Conservation (phyloP, 2,113 vertebrate genomes). For the Sylvia atricapilla region DNA sequence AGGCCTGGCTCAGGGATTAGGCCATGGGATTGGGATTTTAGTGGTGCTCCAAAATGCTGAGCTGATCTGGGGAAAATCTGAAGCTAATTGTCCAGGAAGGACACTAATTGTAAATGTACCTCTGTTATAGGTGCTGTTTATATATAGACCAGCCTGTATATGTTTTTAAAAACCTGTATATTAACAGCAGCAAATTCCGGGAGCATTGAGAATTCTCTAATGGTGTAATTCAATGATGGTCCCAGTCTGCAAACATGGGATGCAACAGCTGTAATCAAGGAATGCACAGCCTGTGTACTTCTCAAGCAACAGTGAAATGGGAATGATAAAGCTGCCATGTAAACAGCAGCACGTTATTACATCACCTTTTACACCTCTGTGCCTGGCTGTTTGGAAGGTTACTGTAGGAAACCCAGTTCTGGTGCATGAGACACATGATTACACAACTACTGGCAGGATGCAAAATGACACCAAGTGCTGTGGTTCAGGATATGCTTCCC, state of each 20-base stretch:
- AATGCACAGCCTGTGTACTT: neutral
- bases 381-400: neutral
- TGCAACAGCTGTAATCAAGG: neutral
- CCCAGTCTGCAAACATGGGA: neutral
- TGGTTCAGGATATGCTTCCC: neutral
- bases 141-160: neutral
- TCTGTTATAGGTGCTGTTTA: neutral
- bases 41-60: neutral
- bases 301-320: neutral
- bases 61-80: neutral
- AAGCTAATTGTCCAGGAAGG: neutral
- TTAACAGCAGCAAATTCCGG: neutral
- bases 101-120: neutral
- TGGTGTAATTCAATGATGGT: neutral
- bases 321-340: neutral
- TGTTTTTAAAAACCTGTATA: neutral
- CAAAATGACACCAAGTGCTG: neutral
- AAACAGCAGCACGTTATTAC: fast-evolving
- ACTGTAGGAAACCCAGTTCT: neutral
- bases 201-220: neutral
- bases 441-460: neutral
- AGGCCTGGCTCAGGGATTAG: neutral
- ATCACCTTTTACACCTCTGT: neutral
- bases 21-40: neutral
- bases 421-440: neutral